phyloP scores from a whole-genome alignment of 2,113 vertebrate species.

The Phyllostomus discolor region DNA sequence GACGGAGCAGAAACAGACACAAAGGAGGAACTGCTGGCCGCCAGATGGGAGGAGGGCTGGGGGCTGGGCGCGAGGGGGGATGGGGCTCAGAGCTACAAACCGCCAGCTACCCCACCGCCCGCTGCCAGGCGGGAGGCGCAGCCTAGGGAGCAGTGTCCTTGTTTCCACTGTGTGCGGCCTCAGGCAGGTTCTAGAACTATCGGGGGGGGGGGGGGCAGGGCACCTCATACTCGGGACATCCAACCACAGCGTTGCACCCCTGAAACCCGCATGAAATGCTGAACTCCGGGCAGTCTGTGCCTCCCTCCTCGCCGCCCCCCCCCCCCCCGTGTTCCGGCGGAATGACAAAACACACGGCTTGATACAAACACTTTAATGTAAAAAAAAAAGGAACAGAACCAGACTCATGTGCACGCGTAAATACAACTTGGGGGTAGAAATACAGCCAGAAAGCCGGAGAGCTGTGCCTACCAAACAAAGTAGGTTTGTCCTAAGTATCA shows the following conservation, averaged over 20 bases:
- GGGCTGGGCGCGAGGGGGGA: not conserved
- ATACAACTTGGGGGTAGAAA: constrained; percentile 84
- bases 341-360: rapidly evolving
- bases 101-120: rapidly evolving
- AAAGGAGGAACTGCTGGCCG: not conserved
- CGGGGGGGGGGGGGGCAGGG: not conserved
- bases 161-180: not conserved
- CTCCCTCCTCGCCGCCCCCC: no score
- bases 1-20: not conserved
- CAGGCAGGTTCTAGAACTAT: not conserved
- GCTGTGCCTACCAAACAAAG: constrained; percentile 76
- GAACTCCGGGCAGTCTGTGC: no score
- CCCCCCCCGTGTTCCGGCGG: rapidly evolving
- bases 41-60: not conserved
- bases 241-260: not conserved
- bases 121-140: not conserved
- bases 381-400: constrained; percentile 60
- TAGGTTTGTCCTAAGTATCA: constrained; percentile 88
- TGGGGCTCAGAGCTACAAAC: not conserved
- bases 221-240: not conserved
- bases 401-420: constrained; percentile 74
- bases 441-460: constrained; percentile 83
- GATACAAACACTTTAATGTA: constrained; percentile 72
- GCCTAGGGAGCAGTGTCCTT: not conserved
- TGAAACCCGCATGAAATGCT: not conserved